Evolutionary conservation across 2,113 vertebrate species (phyloP).

Genomic region (Gymnocephalus cernua): DNA sequence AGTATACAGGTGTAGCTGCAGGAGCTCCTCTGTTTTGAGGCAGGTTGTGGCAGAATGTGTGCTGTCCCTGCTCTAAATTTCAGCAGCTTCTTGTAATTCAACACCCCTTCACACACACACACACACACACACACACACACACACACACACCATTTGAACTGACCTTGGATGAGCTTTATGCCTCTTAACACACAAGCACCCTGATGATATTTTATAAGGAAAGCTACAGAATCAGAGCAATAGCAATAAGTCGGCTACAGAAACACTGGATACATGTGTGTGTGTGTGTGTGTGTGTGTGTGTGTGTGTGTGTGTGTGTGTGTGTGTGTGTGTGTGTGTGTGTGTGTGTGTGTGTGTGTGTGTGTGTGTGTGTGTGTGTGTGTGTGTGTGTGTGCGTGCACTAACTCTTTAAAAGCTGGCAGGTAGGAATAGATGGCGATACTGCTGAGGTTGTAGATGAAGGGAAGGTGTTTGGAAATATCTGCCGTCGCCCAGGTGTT

Average conservation of each 20-base stretch:
- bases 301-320: conserved; percentile 17
- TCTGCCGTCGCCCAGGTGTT: conserved; percentile 95
- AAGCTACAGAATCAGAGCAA: not conserved
- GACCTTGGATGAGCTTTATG: conserved; percentile 56
- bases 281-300: not conserved
- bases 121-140: conserved; percentile 54
- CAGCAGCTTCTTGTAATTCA: conserved; percentile 70
- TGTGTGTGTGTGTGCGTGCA: conserved; percentile 48
- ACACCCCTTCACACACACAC: conserved; percentile 51
- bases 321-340: conserved; percentile 3
- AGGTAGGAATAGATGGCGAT: conserved; percentile 96
- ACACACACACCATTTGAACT: conserved; percentile 72
- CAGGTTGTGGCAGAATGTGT: not conserved
- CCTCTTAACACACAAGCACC: not conserved
- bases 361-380: conserved; percentile 17
- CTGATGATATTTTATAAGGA: conserved; percentile 11
- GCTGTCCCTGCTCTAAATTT: conserved; percentile 10
- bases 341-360: not conserved
- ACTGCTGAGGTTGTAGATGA: conserved; percentile 98
- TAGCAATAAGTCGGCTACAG: not conserved
- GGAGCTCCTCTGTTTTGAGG: conserved; percentile 34
- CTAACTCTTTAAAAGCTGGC: conserved; percentile 98
- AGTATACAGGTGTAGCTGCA: not conserved
- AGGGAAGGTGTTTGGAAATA: conserved; percentile 97
- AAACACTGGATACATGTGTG: not conserved